These are phyloP conservation scores for Aplidium turbinatum DNA, from an alignment of 23 tunicate species.

Conservation along the genomic window DNA sequence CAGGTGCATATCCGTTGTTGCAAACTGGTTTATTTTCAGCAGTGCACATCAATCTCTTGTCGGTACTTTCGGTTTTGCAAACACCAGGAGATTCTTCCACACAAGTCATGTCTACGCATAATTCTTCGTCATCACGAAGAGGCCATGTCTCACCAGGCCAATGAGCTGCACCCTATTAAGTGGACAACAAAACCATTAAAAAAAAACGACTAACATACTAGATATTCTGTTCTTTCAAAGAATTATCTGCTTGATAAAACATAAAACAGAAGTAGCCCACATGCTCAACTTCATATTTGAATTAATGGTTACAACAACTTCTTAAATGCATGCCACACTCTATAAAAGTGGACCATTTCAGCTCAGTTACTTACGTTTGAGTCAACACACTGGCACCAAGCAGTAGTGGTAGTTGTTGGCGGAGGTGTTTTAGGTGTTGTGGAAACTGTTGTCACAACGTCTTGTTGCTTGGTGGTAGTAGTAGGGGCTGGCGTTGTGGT, in stretches of 20 bases:
- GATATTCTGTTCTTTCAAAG: no score
- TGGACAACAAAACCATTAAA: no score
- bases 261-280: no score
- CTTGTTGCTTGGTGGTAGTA: conserved; percentile 21
- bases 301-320: no score
- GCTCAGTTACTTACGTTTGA: conserved; percentile 27
- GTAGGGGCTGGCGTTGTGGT: conserved; percentile 43
- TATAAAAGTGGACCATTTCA: no score
- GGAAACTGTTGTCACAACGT: conserved; percentile 42
- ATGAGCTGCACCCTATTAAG: conserved; percentile 56
- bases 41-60: conserved; percentile 44
- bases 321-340: no score
- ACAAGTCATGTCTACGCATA: conserved; percentile 77
- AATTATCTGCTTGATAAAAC: no score
- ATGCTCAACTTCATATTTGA: no score
- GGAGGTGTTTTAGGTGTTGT: conserved; percentile 4
- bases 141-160: conserved; percentile 93
- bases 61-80: conserved; percentile 60
- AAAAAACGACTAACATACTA: no score
- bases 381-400: conserved; percentile 75
- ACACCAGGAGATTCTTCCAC: conserved; percentile 56
- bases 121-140: conserved; percentile 74
- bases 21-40: conserved; percentile 68
- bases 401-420: conserved; percentile 39
- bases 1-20: conserved; percentile 74